A percentile compares a stretch with the other conserved stretches of the same genome.
These are phyloP conservation scores for Microtus ochrogaster DNA, from an alignment of 2,113 vertebrate genomes.

Conservation along the genomic window DNA sequence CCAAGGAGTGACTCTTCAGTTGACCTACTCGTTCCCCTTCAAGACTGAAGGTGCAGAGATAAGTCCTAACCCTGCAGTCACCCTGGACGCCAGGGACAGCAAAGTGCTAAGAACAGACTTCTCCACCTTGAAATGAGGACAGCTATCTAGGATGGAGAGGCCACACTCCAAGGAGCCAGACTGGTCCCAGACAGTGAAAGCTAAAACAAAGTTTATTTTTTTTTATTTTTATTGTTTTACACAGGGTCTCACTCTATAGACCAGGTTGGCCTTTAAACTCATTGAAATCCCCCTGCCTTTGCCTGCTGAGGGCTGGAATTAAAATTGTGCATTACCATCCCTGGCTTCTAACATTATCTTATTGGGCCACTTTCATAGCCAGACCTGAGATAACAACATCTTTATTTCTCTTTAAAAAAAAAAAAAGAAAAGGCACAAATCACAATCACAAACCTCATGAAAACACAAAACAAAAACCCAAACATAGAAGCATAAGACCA, in stretches of 20 bases:
- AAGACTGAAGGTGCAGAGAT: not conserved
- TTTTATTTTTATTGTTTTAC: not conserved
- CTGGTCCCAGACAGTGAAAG: not conserved
- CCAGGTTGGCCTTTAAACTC: not conserved
- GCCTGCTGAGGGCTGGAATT: not conserved
- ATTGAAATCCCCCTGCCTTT: not conserved
- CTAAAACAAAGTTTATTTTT: not conserved
- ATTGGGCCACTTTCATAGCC: not conserved
- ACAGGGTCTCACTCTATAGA: not conserved
- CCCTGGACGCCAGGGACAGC: no score
- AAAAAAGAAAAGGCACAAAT: not conserved
- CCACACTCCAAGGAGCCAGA: not conserved
- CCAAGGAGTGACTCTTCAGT: not conserved
- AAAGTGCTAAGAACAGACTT: not conserved
- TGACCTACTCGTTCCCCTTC: not conserved
- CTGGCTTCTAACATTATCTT: not conserved
- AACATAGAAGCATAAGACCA: not conserved
- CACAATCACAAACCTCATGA: not conserved
- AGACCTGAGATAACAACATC: not conserved
- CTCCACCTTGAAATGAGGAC: not conserved
- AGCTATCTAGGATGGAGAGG: not conserved
- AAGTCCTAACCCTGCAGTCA: not conserved
- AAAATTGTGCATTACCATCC: not conserved
- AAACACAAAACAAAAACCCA: not conserved
- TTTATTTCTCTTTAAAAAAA: not conserved